Base-by-base conservation (phyloP, 2,113 vertebrate genomes). In the Malurus alboscapulatus region DNA sequence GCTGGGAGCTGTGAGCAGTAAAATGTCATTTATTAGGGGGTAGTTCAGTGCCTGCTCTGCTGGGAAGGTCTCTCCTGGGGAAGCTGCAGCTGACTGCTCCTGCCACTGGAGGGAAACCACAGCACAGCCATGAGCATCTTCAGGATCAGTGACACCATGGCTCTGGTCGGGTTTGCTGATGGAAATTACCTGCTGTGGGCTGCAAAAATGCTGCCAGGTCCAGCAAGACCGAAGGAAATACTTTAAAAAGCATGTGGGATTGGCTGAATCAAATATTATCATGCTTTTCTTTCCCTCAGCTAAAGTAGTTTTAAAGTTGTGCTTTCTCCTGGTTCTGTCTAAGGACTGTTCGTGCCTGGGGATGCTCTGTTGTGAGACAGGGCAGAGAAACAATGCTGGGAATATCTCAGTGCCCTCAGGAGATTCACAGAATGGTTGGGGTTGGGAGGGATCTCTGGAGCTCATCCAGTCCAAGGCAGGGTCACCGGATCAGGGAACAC, bases 71-170 rank as follows among this genome's bases (percentile, higher is more conserved):
- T 68, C 9, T 73, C 30, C 19, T 26, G 26, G 76, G 62, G 57
- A 22, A 53, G 18, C 62, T 96, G 91, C 92, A 92, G 62, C 71
- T 66, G 65, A 0, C 36, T 22, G 69, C 50, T 72, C 2, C 0
- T 76, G 77, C 96, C 95, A 17, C 94, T 93, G 93, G 95, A 92
- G 94, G 95, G 96, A 93, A 72, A 22, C 84, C 87, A 45, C 54
- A 20, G 84, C 94, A 10, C 19, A 0, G 79, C 15, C 54, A 0
- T 0, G 63, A n/a, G 11, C 29, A 0, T 5, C 53, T 50, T 19
- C 26, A 6, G 17, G 13, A 17, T 4, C 4, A 1, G 19, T 0
- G n/a, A 10, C 16, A 2, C 0, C 30, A 0, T 5, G 22, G 32
- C 30, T 76, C 36, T 16, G 89, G 0, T 32, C 2, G 3, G 13